These are phyloP conservation scores for Anolis apletophallus DNA, from an alignment of 2,797 vertebrate species.

Conservation along the genomic window DNA sequence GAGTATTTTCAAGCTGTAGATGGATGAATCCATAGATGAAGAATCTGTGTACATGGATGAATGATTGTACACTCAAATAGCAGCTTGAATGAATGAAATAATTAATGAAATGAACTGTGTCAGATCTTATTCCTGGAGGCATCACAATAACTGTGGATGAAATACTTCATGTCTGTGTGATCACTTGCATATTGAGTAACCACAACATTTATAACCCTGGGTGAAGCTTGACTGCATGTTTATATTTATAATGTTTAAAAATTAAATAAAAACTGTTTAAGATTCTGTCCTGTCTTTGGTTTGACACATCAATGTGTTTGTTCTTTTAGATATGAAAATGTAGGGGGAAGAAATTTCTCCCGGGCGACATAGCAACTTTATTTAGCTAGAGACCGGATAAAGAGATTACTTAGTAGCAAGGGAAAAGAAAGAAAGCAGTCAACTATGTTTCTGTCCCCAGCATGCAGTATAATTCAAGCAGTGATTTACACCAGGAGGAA, in stretches of 20 bases:
- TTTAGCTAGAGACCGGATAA: slow-evolving; percentile 8
- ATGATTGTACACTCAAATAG: not conserved
- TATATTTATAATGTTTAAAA: not conserved
- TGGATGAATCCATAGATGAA: no score
- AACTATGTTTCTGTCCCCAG: not conserved
- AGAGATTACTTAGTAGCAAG: slow-evolving; percentile 5
- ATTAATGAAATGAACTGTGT: not conserved
- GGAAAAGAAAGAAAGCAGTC: not conserved
- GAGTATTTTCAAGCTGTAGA: no score
- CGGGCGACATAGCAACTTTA: slow-evolving; percentile 21
- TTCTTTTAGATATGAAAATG: slow-evolving; percentile 14
- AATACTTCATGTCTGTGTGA: not conserved
- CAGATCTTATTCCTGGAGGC: not conserved
- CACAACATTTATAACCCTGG: not conserved
- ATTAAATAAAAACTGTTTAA: not conserved
- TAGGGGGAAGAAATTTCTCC: not conserved
- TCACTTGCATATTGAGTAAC: not conserved
- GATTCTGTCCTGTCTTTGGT: not conserved
- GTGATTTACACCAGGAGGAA: not conserved
- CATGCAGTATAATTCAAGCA: not conserved
- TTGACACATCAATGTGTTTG: not conserved
- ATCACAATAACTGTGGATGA: not conserved
- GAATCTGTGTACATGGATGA: no score
- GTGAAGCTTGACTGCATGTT: not conserved
- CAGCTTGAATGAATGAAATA: not conserved